These are phyloP conservation scores for Cavia porcellus DNA, from an alignment of 2,113 vertebrate genomes.

Conservation along the genomic window DNA sequence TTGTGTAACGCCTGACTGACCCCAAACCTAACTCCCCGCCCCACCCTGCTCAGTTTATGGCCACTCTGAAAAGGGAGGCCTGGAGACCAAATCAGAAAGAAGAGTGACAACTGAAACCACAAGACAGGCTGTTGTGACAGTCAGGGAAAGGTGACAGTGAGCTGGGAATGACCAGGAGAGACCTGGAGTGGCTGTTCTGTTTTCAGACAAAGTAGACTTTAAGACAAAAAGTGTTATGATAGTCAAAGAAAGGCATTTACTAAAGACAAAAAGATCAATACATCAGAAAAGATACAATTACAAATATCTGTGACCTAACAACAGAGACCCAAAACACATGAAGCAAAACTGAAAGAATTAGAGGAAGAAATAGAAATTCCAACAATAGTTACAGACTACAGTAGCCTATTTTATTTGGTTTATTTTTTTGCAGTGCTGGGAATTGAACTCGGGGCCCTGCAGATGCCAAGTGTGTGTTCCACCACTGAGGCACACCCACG, in stretches of 20 bases:
- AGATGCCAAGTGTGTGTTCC: too few species aligned
- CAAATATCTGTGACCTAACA: neutral
- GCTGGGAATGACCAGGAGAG: neutral
- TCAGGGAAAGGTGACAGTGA: neutral
- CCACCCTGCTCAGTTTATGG: too few species aligned
- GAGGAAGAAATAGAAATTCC: neutral
- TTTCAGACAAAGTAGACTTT: neutral
- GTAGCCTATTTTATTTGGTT: neutral
- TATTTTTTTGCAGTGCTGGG: neutral
- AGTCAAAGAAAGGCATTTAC: neutral
- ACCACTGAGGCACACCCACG: neutral
- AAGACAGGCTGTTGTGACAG: neutral
- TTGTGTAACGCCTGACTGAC: neutral
- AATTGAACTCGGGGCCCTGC: neutral
- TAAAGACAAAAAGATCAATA: neutral
- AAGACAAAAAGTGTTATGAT: neutral
- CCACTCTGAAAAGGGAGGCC: neutral
- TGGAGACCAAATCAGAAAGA: neutral
- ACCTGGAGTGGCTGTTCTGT: neutral
- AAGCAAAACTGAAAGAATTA: neutral
- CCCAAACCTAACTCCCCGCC: accelerated
- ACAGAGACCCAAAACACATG: neutral
- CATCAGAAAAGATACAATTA: neutral
- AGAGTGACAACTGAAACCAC: neutral
- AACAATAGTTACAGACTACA: neutral